Evolutionary conservation across 2,888 invertebrate species (phyloP), one percentile per base, ranked within the genome.

Genomic region (Augochlorella aurata): DNA sequence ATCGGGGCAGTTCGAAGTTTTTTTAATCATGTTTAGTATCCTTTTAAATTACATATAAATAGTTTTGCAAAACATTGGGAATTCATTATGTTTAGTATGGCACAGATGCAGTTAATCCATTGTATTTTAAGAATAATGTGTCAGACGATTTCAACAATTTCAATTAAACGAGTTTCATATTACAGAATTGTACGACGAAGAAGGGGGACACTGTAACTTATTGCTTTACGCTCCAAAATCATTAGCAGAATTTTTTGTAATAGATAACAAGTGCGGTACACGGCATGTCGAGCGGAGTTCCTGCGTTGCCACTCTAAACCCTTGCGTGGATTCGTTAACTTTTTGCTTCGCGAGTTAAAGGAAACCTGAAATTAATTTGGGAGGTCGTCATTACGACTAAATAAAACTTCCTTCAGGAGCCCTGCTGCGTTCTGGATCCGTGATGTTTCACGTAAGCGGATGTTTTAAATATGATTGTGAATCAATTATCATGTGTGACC

Each of bases 281-380:
- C 21, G 63, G 54, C 49, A 58, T 45, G 66, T 49, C 8, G 52
- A 69, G 63, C 68, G 29, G 50, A 73, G 52, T 66, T 49, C 24
- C 76, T 66, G 66, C 44, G 69, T 70, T 66, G 58, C 50, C 70
- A 81, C 74, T 74, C 58, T 61, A 54, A 38, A 50, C 73, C 66
- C 54, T 74, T 49, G 50, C 54, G 66, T 21, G 52, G 73, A 81
- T 79, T 81, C 79, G 74, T 79, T 67, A 74, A 71, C 61, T 66
- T 81, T 79, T 81, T 79, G 66, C 74, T 29, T 29, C 16, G 50
- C n/a, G n/a, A 70, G 70, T 50, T 52, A 70, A 67, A 66, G 70
- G 70, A 79, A 79, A 81, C 52, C 79, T 71, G 70, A 74, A 79
- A 74, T 81, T 79, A 79, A 79, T 81, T 79, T 81, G 65, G 73